phyloP scores from a whole-genome alignment of 1,140 invertebrate species.

The Euwallacea fornicatus region DNA sequence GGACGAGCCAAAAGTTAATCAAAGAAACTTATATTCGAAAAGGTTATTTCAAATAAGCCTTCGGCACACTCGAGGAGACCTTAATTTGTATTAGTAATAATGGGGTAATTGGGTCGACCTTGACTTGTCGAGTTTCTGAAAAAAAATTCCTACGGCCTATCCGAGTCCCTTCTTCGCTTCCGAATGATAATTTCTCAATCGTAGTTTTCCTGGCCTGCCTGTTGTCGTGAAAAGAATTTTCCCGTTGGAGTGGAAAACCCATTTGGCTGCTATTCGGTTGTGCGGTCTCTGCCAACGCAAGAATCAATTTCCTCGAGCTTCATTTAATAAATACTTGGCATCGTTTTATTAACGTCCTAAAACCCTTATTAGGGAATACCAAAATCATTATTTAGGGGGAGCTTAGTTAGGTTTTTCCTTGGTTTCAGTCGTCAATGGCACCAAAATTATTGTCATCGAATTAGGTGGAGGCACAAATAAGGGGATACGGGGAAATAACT shows the following conservation, averaged over 20 bases:
- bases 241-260: background rate
- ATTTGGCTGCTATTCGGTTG: slow-evolving; percentile 2
- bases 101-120: background rate
- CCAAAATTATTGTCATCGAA: too few species aligned
- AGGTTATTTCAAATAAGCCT: background rate
- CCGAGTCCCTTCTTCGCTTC: background rate
- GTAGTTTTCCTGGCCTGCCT: slow-evolving; percentile 3
- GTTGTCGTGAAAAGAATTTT: slow-evolving; percentile 15
- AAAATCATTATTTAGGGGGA: slow-evolving; percentile 2
- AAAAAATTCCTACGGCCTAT: too few species aligned
- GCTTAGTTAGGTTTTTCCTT: background rate
- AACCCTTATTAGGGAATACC: background rate
- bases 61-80: too few species aligned
- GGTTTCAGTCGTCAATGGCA: too few species aligned
- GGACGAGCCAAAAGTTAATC: background rate
- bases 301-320: slow-evolving; percentile 12
- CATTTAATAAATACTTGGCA: slow-evolving; percentile 13
- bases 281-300: slow-evolving; percentile 14
- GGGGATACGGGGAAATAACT: too few species aligned
- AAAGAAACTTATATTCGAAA: background rate
- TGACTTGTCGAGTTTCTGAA: background rate
- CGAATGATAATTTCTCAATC: slow-evolving; percentile 12
- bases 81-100: too few species aligned
- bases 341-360: slow-evolving; percentile 12
- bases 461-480: too few species aligned